Conservation (phyloP, 2,888 invertebrate genomes). For the Heteromurus nitidus region DNA sequence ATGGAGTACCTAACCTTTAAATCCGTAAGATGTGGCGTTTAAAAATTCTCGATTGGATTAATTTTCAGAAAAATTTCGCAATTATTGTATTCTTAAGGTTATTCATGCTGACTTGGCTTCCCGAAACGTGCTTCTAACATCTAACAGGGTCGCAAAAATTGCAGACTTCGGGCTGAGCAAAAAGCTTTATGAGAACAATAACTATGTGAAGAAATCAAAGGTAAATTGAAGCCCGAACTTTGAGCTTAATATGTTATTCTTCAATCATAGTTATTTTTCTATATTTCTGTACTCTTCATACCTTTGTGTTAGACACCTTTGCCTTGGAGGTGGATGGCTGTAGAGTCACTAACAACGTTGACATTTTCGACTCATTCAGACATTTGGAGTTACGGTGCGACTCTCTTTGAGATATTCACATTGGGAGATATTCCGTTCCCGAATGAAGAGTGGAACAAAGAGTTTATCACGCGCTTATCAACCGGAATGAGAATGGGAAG, state of each 20-base stretch:
- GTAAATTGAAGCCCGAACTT: slow-evolving; percentile 18
- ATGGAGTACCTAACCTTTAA: slow-evolving; percentile 69
- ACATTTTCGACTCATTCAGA: slow-evolving; percentile 53
- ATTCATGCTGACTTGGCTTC: slow-evolving; percentile 69
- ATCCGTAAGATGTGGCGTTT: slow-evolving; percentile 44
- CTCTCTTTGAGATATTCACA: slow-evolving; percentile 48
- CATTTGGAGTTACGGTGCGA: slow-evolving; percentile 57
- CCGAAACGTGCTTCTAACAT: slow-evolving; percentile 65
- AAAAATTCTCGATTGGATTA: no score
- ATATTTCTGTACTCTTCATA: neutral
- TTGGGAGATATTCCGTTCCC: slow-evolving; percentile 62
- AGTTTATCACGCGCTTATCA: slow-evolving; percentile 37
- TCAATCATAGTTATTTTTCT: neutral
- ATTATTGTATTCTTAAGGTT: slow-evolving; percentile 43
- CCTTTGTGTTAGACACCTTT: slow-evolving; percentile 30
- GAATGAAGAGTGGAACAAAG: slow-evolving; percentile 55
- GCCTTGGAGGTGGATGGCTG: slow-evolving; percentile 68
- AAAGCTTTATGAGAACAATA: slow-evolving; percentile 65
- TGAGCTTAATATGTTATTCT: neutral
- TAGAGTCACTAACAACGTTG: slow-evolving; percentile 50
- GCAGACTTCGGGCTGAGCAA: slow-evolving; percentile 69
- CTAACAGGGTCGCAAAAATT: slow-evolving; percentile 55
- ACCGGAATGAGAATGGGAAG: slow-evolving; percentile 62
- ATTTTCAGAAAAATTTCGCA: no score
- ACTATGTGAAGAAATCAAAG: slow-evolving; percentile 69